Percentiles rank a stretch among this genome's conserved stretches.
These are phyloP conservation scores for Erythrolamprus reginae DNA, from an alignment of 2,113 vertebrate species.

Conservation along the genomic window DNA sequence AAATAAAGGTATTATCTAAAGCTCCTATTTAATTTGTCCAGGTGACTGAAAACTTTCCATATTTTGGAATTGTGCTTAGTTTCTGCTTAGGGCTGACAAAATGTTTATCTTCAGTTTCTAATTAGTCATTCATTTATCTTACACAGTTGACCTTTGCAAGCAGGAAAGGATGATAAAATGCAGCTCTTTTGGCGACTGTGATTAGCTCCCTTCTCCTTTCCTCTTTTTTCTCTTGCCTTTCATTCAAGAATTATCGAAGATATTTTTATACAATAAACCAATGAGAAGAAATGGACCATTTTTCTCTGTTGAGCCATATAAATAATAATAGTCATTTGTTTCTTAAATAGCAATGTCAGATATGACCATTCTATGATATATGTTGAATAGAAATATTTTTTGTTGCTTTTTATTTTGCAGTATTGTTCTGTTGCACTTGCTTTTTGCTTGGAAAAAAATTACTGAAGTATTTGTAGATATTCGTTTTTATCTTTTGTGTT, in stretches of 20 bases:
- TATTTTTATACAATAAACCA: not conserved
- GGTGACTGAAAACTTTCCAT: not conserved
- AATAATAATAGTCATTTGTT: not conserved
- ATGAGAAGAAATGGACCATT: not conserved
- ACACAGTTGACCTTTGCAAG: not conserved
- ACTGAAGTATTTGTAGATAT: not conserved
- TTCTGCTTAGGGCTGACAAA: not conserved
- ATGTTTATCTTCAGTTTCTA: not conserved
- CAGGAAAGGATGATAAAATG: not conserved
- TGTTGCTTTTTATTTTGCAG: not conserved
- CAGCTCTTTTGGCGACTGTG: not conserved
- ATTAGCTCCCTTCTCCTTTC: not conserved
- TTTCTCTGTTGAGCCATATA: not conserved
- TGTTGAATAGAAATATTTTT: not conserved
- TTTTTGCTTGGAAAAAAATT: not conserved
- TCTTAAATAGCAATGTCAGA: not conserved
- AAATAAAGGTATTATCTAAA: not conserved
- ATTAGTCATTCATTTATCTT: not conserved
- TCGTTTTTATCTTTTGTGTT: not conserved
- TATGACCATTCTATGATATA: not conserved
- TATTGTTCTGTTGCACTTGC: not conserved
- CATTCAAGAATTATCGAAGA: not conserved
- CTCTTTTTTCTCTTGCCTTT: not conserved
- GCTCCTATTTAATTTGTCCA: not conserved
- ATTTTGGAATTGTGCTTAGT: not conserved